Evolutionary conservation across 2,797 vertebrate species (phyloP), one percentile per base, ranked within the genome.

Genomic region (Scyliorhinus canicula): DNA sequence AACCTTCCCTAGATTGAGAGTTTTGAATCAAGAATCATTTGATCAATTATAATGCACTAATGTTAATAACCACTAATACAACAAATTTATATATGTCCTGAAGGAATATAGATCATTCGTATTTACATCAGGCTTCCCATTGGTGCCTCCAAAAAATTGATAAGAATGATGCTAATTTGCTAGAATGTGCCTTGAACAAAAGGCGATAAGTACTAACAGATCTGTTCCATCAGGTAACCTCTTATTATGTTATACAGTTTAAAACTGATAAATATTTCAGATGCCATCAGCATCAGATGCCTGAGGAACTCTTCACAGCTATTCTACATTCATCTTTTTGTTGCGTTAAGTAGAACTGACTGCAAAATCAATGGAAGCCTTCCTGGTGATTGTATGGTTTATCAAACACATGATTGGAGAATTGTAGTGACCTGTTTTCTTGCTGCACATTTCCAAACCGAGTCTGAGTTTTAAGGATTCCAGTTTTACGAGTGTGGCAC

Each of bases 351-450:
- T 71, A 95, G 14, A 95, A 95, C 65, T 28, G 95, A 82, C 71
- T 63, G 95, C 82, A 95, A 95, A 96, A 96, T 95, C 86, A 95
- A 95, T 95, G 55, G 60, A 79, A 95, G 95, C 93, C 86, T 95
- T 90, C 77, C 1, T 95, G 65, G 95, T 3, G 44, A 96, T 95
- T 95, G 71, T 93, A 55, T 96, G 93, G 47, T 96, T 95, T 96
- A 50, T 31, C 95, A 96, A 96, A 95, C 95, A 95, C 52, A 96
- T 96, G 96, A 95, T 35, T 50, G 50, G 67, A 21, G 65, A 93
- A 35, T 40, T 52, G 40, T 52, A 93, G 65, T 71, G 60, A 63
- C 93, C 67, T 67, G 67, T 50, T 71, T 71, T 52, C 67, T 93
- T 93, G 93, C 67, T 69, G 93, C 93, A 93, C 65, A 67, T 65